Base-by-base conservation (phyloP, 2,113 vertebrate species). In the Grammomys surdaster region DNA sequence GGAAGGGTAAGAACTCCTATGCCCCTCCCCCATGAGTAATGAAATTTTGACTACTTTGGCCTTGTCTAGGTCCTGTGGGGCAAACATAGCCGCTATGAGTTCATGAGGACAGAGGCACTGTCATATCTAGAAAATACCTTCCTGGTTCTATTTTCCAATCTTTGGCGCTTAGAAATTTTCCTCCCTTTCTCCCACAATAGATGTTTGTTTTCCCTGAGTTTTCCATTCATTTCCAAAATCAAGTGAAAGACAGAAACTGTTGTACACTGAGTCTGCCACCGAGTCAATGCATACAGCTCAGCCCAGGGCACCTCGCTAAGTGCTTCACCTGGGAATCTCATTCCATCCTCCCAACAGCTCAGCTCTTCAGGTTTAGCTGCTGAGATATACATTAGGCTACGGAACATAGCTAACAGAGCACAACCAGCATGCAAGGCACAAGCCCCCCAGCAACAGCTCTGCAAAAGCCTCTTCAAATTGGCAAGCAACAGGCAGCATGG, bases 121-220 rank as follows among this genome's bases (percentile, higher is more conserved):
- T 3, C 56, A 67, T 13, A 20, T 24, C 43, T 86, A 48, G 43
- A 22, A 48, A 20, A 48, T 19, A 67, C 14, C 12, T 67, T 14
- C 10, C 17, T 0, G 3, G 31, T 20, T 69, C 1, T 36, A 48
- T 19, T 86, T 46, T 48, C 43, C 31, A 86, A 69, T 19, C 43
- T 86, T 36, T 22, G 31, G 31, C 31, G 8, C 28, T 69, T 48
- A 67, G 28, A 86, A 48, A 36, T 51, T 48, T 48, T 22, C 43
- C 17, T 67, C 84, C 82, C 26, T 31, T 85, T 67, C 43, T 48
- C 43, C 28, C 3, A 36, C 5, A 31, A 36, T 67, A 56, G 87
- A 58, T 67, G 22, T 76, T 94, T 67, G 22, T 76, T 94, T 89
- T 73, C 85, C 22, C 89, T 80, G 54, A 56, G 11, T 75, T 65